Evolutionary conservation across 2,797 vertebrate species (phyloP).

Genomic region (Karalla daura): DNA sequence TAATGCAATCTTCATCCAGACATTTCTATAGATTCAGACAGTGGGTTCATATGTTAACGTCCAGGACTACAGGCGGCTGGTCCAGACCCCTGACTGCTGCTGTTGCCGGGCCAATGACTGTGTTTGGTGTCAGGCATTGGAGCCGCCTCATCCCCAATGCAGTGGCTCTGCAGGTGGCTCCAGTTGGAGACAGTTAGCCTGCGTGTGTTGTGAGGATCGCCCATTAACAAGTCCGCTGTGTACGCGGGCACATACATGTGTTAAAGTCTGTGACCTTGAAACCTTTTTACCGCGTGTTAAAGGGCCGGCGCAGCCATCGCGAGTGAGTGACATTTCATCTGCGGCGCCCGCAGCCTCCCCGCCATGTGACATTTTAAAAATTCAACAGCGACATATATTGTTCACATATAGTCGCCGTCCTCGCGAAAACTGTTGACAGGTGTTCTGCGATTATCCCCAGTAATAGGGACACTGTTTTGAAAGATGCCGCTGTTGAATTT

Average conservation of each 20-base stretch:
- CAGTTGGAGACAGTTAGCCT: neutral
- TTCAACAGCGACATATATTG: conserved; percentile 18
- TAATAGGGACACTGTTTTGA: conserved; percentile 15
- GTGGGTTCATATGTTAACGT: neutral
- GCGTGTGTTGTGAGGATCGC: neutral
- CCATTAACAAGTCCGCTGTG: neutral
- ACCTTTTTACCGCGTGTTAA: neutral
- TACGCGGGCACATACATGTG: neutral
- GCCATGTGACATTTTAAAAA: conserved; percentile 32
- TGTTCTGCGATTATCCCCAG: conserved; percentile 23
- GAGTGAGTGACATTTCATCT: neutral
- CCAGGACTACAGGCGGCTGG: neutral
- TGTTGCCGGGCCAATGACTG: neutral
- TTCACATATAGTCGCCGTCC: conserved; percentile 20
- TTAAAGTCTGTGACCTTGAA: neutral
- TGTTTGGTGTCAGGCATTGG: neutral
- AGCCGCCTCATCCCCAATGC: neutral
- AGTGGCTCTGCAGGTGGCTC: neutral
- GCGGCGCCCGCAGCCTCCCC: neutral
- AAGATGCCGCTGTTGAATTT: conserved; percentile 31
- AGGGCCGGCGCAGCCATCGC: neutral
- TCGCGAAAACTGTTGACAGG: conserved; percentile 28
- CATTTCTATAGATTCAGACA: neutral
- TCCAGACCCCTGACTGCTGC: neutral
- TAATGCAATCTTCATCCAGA: neutral